Base-by-base conservation (phyloP, 2,113 vertebrate species). In the Phodopus roborovskii region DNA sequence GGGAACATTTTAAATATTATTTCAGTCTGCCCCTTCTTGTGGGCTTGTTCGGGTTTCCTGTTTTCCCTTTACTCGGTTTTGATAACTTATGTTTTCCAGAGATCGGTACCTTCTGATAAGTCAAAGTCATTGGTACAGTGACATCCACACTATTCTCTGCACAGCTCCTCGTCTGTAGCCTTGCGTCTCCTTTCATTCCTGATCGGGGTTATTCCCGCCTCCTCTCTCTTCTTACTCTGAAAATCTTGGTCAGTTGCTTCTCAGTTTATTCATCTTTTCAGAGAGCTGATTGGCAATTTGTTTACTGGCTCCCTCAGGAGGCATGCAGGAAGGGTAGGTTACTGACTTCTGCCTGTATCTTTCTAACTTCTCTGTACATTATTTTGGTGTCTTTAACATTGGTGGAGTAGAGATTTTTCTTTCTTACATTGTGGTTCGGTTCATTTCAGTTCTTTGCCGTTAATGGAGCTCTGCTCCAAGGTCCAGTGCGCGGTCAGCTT, bases 1-100 rank as follows among this genome's bases (percentile, higher is more conserved):
- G 77, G 71, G 56, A 89, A 92, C 39, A 88, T 86, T 96, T 92
- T 88, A 95, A 95, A n/a, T 30, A 53, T 88, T 88, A 73, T 78
- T 88, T 94, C 24, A 92, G 48, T 96, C 71, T 64, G 36, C 73
- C 50, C 82, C 36, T 94, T 50, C 48, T 53, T n/a, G 17, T 48
- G 48, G 74, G 84, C 86, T 73, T 87, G 77, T 36, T 92, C 20
- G 13, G 30, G 24, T 93, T 96, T 90, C 96, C 88, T 81, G 16
- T 75, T 87, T 94, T 71, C 84, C 88, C 50, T 74, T 81, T 64
- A 85, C 77, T 83, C 87, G 53, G 36, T 83, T 91, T 92, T 82
- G 68, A 11, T 87, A 92, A 94, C 74, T 90, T 92, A 28, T 64
- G 53, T 84, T 90, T 97, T 92, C 53, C 68, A 56, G 53, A 75